Percentiles rank a stretch among this genome's conserved stretches.
These are phyloP conservation scores for Ranitomeya variabilis DNA, from an alignment of 2,113 vertebrate genomes.

Conservation along the genomic window DNA sequence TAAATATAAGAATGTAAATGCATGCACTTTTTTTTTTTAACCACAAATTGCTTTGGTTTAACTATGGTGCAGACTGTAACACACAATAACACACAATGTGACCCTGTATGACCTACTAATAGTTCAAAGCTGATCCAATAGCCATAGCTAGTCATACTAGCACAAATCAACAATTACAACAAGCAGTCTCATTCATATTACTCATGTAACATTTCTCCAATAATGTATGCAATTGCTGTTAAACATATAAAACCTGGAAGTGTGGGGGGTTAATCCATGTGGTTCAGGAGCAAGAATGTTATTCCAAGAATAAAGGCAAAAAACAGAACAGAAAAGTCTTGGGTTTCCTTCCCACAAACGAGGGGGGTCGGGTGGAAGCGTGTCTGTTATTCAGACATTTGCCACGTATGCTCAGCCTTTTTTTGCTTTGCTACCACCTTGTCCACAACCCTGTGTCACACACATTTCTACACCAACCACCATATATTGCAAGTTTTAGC, in stretches of 20 bases:
- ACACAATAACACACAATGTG: neutral
- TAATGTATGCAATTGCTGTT: neutral
- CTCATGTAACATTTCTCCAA: neutral
- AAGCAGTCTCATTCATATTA: neutral
- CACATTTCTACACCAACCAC: neutral
- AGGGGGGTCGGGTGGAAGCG: neutral
- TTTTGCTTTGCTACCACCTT: conserved; percentile 19
- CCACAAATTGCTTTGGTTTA: no score
- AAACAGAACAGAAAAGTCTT: conserved; percentile 51
- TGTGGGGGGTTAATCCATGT: conserved; percentile 34
- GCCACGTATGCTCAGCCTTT: conserved; percentile 47
- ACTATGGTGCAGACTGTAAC: no score
- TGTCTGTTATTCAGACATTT: conserved; percentile 44
- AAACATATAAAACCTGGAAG: conserved; percentile 8
- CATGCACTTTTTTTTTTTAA: no score
- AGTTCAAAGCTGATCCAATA: neutral
- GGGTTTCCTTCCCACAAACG: conserved; percentile 56
- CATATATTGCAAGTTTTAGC: neutral
- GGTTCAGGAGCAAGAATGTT: conserved; percentile 28
- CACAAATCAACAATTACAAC: neutral
- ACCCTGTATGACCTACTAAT: neutral
- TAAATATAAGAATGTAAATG: no score
- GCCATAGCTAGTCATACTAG: neutral
- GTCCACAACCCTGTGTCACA: conserved; percentile 12
- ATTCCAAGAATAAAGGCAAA: conserved; percentile 52